Conservation (phyloP, 2,888 invertebrate genomes). For the Drosophila dives region DNA sequence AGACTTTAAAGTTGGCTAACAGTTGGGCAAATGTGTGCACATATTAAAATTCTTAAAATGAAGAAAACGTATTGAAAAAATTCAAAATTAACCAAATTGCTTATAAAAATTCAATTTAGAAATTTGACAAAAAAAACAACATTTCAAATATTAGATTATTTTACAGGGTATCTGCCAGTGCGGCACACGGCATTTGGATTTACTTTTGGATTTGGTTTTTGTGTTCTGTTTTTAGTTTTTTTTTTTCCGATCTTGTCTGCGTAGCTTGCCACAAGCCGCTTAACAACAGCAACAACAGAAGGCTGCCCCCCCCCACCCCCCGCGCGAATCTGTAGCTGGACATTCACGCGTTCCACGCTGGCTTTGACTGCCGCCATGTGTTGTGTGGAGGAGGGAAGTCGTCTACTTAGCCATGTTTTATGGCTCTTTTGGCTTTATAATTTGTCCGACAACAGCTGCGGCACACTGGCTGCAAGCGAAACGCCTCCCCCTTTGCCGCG, state of each 20-base stretch:
- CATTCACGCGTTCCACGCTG: slow-evolving; percentile 38
- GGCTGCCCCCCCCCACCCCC: slow-evolving; percentile 29
- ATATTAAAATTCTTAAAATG: neutral
- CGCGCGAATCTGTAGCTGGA: slow-evolving; percentile 44
- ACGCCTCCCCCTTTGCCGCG: neutral
- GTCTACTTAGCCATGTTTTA: slow-evolving; percentile 64
- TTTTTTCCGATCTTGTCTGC: slow-evolving; percentile 54
- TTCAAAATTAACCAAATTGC: neutral
- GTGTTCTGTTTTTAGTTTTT: slow-evolving; percentile 25
- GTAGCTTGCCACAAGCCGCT: slow-evolving; percentile 59
- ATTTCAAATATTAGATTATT: neutral
- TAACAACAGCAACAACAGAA: slow-evolving; percentile 34
- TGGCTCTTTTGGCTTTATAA: slow-evolving; percentile 65
- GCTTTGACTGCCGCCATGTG: neutral
- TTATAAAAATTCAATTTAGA: neutral
- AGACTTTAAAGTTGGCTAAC: neutral
- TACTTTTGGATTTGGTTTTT: slow-evolving; percentile 1
- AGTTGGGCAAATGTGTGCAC: neutral
- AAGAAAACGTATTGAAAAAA: neutral
- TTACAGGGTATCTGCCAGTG: slow-evolving; percentile 11
- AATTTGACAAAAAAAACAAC: neutral
- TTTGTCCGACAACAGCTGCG: slow-evolving; percentile 62
- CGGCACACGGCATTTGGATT: neutral
- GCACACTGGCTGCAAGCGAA: slow-evolving; percentile 23
- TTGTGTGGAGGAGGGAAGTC: slow-evolving; percentile 23